A percentile compares a stretch with the other conserved stretches of the same genome.
Conservation (phyloP, 2,113 vertebrate genomes). For the Plecotus auritus region DNA sequence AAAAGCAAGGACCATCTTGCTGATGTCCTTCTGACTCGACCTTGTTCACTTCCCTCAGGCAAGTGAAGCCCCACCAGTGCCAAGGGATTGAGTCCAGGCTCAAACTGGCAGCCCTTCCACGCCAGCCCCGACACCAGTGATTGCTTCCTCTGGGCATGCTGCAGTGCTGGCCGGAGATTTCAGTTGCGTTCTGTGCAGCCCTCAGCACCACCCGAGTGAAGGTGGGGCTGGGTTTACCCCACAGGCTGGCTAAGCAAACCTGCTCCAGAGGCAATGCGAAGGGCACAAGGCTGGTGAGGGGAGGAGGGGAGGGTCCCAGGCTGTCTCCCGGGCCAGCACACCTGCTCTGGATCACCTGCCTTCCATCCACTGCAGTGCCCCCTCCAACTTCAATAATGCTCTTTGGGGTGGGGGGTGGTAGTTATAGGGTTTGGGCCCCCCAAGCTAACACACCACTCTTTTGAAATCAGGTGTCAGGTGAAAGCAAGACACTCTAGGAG, state of each 20-base stretch:
- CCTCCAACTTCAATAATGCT: background rate
- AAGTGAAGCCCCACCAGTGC: background rate
- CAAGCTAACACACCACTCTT: background rate
- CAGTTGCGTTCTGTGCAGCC: background rate
- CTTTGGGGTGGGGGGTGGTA: fast-evolving
- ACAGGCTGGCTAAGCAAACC: background rate
- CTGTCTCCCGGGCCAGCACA: background rate
- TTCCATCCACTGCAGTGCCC: fast-evolving
- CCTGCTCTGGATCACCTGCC: background rate
- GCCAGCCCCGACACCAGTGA: background rate
- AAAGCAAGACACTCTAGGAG: background rate
- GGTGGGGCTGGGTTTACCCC: background rate
- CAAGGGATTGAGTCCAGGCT: background rate
- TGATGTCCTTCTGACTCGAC: background rate
- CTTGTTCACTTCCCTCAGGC: background rate
- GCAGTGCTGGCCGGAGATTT: fast-evolving
- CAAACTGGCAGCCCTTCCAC: background rate
- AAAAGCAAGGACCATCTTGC: background rate
- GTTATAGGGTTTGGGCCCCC: background rate
- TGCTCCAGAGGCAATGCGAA: fast-evolving
- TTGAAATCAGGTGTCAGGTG: background rate
- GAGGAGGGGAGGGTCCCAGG: too few species aligned
- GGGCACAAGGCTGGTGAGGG: background rate
- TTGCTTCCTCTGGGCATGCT: fast-evolving
- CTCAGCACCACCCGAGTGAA: fast-evolving